Percentiles rank a stretch among this genome's conserved stretches.
Evolutionary conservation across 1,140 invertebrate genomes (phyloP).

Genomic region (Macrosteles quadrilineatus): DNA sequence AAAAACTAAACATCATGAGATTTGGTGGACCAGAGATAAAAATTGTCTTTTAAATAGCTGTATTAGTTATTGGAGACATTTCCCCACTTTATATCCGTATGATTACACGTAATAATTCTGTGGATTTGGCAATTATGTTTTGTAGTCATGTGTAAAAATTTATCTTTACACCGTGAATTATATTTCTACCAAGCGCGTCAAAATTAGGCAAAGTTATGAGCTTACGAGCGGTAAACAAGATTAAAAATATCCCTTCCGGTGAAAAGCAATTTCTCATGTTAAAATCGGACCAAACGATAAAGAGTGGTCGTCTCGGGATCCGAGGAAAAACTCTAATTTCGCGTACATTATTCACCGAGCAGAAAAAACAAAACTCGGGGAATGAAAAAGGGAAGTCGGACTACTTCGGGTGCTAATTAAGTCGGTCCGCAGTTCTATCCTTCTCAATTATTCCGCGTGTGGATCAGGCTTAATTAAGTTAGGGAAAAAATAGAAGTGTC

Average conservation of each 20-base stretch:
- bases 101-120: too few species aligned
- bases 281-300: conserved; percentile 25
- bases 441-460: conserved; percentile 30
- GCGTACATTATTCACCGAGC: conserved; percentile 21
- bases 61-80: too few species aligned
- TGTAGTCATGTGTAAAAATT: too few species aligned
- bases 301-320: conserved; percentile 16
- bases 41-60: too few species aligned
- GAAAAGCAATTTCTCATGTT: conserved; percentile 23
- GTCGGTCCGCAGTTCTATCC: conserved; percentile 12
- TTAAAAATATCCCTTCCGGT: conserved; percentile 23
- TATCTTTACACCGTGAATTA: too few species aligned
- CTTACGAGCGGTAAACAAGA: conserved; percentile 5
- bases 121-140: too few species aligned
- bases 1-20: too few species aligned
- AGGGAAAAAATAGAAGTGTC: conserved; percentile 29
- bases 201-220: not conserved
- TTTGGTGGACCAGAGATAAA: too few species aligned
- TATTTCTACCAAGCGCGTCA: not conserved
- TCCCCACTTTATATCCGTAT: too few species aligned
- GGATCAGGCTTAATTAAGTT: conserved; percentile 32
- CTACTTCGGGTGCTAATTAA: conserved; percentile 13
- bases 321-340: conserved; percentile 15
- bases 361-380: conserved; percentile 16
- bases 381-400: conserved; percentile 17